Conservation (phyloP, 2,797 vertebrate genomes). For the Coregonus ussuriensis region DNA sequence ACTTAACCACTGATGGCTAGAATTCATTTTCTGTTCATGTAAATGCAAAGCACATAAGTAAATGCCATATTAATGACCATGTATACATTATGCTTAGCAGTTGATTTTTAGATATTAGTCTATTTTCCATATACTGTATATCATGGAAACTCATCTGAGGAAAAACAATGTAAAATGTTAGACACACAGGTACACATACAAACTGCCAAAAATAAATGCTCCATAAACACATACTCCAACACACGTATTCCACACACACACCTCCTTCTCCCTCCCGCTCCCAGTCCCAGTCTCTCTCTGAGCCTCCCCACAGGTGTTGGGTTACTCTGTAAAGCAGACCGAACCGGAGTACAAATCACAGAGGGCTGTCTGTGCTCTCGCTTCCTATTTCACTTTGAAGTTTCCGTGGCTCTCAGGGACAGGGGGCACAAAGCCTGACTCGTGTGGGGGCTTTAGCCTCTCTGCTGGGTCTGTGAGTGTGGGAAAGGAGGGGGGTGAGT, state of each 20-base stretch:
- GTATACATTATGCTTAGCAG: neutral
- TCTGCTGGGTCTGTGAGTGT: slow-evolving; percentile 41
- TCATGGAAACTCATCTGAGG: neutral
- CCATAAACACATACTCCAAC: slow-evolving; percentile 2
- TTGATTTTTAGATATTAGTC: neutral
- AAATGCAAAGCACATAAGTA: neutral
- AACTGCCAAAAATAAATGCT: neutral
- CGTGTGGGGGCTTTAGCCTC: slow-evolving; percentile 66
- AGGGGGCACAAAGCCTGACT: slow-evolving; percentile 63
- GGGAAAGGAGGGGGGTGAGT: slow-evolving; percentile 39
- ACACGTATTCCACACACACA: slow-evolving; percentile 18
- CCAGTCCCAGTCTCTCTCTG: slow-evolving; percentile 32
- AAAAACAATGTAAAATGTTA: neutral
- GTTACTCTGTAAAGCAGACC: slow-evolving; percentile 71
- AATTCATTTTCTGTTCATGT: neutral
- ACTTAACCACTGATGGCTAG: neutral
- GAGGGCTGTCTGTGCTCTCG: slow-evolving; percentile 67
- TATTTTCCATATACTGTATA: neutral
- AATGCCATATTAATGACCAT: neutral
- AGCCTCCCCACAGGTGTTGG: slow-evolving; percentile 68
- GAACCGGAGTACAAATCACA: slow-evolving; percentile 67
- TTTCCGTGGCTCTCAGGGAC: slow-evolving; percentile 61
- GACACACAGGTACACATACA: neutral
- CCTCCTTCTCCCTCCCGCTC: neutral
- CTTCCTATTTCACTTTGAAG: slow-evolving; percentile 73